A percentile compares a stretch with the other conserved stretches of the same genome.
These are phyloP conservation scores for Nephila pilipes DNA, from an alignment of 1,140 invertebrate species.

Conservation along the genomic window DNA sequence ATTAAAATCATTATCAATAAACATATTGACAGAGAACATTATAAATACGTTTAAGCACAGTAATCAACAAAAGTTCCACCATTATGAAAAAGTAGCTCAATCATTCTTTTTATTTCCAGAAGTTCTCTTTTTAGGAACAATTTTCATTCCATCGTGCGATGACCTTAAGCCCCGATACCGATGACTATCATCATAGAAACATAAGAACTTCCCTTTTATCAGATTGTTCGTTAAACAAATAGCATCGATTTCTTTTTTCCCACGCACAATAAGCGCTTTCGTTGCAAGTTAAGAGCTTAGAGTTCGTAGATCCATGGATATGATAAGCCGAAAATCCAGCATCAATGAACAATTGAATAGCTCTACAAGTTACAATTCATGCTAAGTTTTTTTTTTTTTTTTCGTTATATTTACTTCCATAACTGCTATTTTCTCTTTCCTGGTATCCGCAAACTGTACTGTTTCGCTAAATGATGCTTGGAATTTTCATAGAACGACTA, in stretches of 20 bases:
- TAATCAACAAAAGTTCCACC: no score
- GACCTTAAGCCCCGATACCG: constrained; percentile 13
- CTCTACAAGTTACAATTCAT: constrained; percentile 29
- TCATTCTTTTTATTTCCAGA: not conserved
- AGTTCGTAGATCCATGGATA: constrained; percentile 25
- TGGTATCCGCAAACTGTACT: not conserved
- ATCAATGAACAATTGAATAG: constrained; percentile 63
- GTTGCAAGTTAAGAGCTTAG: not conserved
- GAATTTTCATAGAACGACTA: not conserved
- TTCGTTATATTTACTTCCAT: not conserved
- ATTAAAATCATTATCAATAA: no score
- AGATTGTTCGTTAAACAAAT: constrained; percentile 72
- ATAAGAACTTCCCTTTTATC: constrained; percentile 43
- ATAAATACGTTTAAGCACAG: no score
- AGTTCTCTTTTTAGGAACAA: not conserved
- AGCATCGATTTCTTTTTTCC: constrained; percentile 63
- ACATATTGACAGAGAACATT: no score
- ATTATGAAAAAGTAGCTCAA: not conserved
- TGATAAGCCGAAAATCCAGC: constrained; percentile 32
- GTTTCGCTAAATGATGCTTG: not conserved
- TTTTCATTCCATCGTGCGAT: constrained; percentile 8
- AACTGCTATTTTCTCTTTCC: not conserved
- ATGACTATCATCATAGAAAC: constrained; percentile 24
- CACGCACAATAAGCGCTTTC: constrained; percentile 60
- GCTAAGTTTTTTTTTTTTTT: not conserved